Percentiles rank a stretch among this genome's conserved stretches.
Conservation (phyloP, 2,113 vertebrate genomes). For the Procapra przewalskii region DNA sequence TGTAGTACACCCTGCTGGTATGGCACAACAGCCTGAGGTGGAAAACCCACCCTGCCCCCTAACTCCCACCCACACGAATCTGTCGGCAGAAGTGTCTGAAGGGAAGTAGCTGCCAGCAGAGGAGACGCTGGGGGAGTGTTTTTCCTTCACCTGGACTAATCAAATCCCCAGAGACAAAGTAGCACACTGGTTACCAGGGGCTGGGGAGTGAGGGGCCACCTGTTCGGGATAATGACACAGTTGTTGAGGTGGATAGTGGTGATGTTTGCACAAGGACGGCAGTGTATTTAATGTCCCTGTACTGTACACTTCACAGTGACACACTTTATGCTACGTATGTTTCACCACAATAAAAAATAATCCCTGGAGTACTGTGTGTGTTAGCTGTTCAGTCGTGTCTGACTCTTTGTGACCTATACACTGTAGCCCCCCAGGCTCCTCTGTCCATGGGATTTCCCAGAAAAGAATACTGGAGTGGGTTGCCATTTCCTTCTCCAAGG, state of each 20-base stretch:
- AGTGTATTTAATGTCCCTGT: background rate
- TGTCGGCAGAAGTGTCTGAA: background rate
- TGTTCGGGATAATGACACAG: background rate
- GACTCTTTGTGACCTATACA: background rate
- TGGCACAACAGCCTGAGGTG: background rate
- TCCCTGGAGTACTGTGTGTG: background rate
- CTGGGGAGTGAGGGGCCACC: rapidly evolving
- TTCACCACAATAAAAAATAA: background rate
- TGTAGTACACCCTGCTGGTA: background rate
- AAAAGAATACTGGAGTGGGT: background rate
- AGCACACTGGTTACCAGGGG: background rate
- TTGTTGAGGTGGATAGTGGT: background rate
- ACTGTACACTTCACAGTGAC: background rate
- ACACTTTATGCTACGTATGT: background rate
- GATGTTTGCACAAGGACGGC: background rate
- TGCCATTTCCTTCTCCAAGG: background rate
- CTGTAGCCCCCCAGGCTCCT: background rate
- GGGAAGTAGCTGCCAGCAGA: background rate
- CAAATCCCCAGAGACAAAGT: background rate
- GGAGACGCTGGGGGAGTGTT: background rate
- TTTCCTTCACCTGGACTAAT: background rate
- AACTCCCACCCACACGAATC: background rate
- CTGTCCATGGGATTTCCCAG: background rate
- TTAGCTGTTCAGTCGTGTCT: background rate
- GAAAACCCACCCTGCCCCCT: background rate